A percentile compares a stretch with the other conserved stretches of the same genome.
These are phyloP conservation scores for Bubo scandiacus DNA, from an alignment of 2,113 vertebrate genomes.

Conservation along the genomic window DNA sequence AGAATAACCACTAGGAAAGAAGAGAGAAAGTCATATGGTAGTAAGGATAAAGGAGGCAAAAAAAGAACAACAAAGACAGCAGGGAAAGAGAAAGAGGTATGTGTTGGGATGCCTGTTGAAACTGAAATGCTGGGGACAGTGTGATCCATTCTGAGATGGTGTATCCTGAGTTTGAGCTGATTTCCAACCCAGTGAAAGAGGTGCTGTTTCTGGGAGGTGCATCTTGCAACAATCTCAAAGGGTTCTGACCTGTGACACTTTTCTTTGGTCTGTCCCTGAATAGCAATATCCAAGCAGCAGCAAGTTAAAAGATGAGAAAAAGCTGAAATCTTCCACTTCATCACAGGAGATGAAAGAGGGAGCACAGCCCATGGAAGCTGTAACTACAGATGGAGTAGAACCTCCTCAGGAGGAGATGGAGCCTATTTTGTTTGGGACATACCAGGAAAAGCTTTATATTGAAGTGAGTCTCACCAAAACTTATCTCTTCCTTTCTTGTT, in stretches of 20 bases:
- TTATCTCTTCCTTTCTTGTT: not conserved
- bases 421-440: conserved; percentile 52
- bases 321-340: not conserved
- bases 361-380: not conserved
- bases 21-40: conserved; percentile 54
- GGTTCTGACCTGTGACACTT: not conserved
- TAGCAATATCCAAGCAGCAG: conserved; percentile 69
- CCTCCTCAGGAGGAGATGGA: conserved; percentile 48
- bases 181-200: not conserved
- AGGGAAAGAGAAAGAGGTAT: conserved; percentile 68
- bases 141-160: not conserved
- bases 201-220: not conserved
- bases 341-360: not conserved
- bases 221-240: not conserved
- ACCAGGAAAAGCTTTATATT: conserved; percentile 65
- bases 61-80: conserved; percentile 53
- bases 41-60: conserved; percentile 73
- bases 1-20: conserved; percentile 58
- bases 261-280: not conserved
- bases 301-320: conserved; percentile 72
- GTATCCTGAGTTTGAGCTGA: not conserved
- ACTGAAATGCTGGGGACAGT: not conserved
- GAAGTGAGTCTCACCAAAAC: conserved; percentile 64
- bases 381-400: not conserved
- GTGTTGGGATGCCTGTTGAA: not conserved